phyloP scores from a whole-genome alignment of 2,113 vertebrate species.

The Petromus typicus region DNA sequence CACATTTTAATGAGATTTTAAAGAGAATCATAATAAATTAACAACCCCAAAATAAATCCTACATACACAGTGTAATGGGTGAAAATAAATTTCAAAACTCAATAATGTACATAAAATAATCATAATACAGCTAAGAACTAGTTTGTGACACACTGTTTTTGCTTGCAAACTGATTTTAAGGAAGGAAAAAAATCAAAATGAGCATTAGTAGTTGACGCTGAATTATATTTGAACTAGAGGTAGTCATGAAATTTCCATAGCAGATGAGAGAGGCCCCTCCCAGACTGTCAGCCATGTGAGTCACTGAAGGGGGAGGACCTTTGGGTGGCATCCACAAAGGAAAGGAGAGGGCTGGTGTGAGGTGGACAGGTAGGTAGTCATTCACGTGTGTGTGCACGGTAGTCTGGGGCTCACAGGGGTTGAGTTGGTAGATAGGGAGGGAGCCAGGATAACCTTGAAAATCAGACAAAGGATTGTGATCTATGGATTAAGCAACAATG shows the following conservation, averaged over 20 bases:
- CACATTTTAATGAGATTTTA: background rate
- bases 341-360: background rate
- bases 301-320: background rate
- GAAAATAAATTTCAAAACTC: background rate
- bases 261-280: background rate
- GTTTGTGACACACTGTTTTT: background rate
- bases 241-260: background rate
- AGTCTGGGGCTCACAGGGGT: background rate
- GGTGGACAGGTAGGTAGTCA: background rate
- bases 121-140: background rate
- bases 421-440: background rate
- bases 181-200: background rate
- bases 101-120: background rate
- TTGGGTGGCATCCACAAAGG: background rate
- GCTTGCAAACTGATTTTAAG: constrained; percentile 30
- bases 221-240: background rate
- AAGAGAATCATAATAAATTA: background rate
- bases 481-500: background rate
- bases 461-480: constrained; percentile 31
- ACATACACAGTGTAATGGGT: background rate
- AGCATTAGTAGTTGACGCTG: fast-evolving
- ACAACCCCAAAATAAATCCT: background rate
- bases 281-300: background rate
- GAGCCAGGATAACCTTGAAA: constrained; percentile 44
- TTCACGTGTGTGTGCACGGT: background rate